These are phyloP conservation scores for Hippasteria phrygiana DNA, from an alignment of 53 echinoderm and acorn worm species.

Conservation along the genomic window DNA sequence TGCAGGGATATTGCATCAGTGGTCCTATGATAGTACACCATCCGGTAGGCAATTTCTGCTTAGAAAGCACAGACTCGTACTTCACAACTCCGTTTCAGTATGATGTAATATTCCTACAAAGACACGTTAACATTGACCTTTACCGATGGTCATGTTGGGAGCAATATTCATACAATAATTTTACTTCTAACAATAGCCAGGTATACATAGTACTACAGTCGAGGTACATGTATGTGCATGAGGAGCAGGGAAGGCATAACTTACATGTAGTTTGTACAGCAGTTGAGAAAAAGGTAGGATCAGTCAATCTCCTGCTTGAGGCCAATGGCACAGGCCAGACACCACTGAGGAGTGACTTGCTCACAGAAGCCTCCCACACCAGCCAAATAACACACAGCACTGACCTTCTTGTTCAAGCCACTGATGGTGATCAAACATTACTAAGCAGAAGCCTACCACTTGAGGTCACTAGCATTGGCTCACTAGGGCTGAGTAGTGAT, in stretches of 20 bases:
- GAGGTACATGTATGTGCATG: not conserved
- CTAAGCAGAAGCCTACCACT: not conserved
- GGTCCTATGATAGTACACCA: slow-evolving; percentile 26
- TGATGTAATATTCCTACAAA: not conserved
- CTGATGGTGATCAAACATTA: not conserved
- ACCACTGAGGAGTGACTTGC: not conserved
- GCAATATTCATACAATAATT: not conserved
- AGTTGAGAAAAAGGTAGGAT: not conserved
- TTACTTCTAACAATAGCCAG: slow-evolving; percentile 2
- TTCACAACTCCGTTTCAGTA: slow-evolving; percentile 13
- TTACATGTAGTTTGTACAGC: slow-evolving; percentile 1
- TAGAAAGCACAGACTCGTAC: not conserved
- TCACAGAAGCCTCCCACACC: not conserved
- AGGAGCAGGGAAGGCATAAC: not conserved
- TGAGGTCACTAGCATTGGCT: not conserved
- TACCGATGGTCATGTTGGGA: slow-evolving; percentile 25
- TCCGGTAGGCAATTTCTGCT: not conserved
- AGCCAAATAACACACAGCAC: not conserved
- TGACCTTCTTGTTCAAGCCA: not conserved
- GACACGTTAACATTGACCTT: not conserved
- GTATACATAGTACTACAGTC: not conserved
- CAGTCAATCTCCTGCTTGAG: not conserved
- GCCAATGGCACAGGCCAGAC: not conserved
- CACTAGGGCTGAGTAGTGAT: not conserved
- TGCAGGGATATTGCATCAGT: not conserved